Percentiles rank a stretch among this genome's conserved stretches.
phyloP scores from a whole-genome alignment of 2,113 vertebrate genomes.

The Eudyptes chrysolophus region DNA sequence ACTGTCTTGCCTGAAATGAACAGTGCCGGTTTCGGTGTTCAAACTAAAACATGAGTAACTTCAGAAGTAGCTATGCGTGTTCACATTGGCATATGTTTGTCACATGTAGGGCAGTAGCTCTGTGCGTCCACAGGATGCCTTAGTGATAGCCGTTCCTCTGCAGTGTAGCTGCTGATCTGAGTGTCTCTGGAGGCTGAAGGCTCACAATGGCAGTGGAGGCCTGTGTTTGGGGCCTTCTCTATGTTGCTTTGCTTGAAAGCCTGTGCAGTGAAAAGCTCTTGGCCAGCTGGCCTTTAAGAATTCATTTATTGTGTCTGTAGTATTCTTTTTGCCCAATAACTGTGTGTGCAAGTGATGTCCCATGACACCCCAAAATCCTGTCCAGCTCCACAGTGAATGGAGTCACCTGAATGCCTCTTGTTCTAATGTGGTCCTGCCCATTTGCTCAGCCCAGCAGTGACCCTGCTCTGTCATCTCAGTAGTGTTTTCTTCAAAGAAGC shows the following conservation, averaged over 20 bases:
- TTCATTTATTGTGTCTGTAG: not conserved
- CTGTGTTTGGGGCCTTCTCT: not conserved
- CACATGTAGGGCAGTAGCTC: not conserved
- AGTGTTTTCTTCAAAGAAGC: not conserved
- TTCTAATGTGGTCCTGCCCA: not conserved
- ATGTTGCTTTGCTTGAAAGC: not conserved
- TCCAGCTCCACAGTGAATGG: not conserved
- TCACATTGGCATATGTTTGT: not conserved
- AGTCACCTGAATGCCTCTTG: not conserved
- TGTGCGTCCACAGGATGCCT: not conserved
- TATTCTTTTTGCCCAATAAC: not conserved
- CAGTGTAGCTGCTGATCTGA: not conserved
- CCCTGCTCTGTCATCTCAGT: not conserved
- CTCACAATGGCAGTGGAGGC: not conserved
- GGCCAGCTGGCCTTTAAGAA: not conserved
- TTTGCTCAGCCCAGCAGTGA: not conserved
- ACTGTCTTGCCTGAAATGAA: not conserved
- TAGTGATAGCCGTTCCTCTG: not conserved
- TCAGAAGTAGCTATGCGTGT: not conserved
- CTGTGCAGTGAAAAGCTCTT: not conserved
- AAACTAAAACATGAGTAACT: not conserved
- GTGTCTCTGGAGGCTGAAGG: not conserved
- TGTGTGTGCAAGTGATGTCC: not conserved
- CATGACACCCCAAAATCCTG: fast-evolving
- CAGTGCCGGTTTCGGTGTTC: not conserved